phyloP scores from a whole-genome alignment of 2,113 vertebrate genomes.

The Pleuronectes platessa region DNA sequence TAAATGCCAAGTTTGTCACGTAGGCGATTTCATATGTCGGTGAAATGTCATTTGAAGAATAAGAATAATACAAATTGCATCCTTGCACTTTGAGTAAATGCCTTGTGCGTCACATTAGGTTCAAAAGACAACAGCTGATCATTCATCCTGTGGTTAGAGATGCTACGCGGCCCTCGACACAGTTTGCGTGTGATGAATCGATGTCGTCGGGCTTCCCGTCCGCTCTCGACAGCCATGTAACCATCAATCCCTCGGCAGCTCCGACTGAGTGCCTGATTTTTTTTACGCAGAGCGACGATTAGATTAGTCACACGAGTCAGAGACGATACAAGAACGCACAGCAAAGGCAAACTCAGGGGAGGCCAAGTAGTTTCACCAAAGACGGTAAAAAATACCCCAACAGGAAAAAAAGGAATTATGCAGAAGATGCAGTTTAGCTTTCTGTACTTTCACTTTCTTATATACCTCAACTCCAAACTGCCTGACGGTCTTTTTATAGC shows the following conservation, averaged over 20 bases:
- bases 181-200: conserved; percentile 11
- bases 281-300: background rate
- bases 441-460: conserved; percentile 39
- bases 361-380: conserved; percentile 15
- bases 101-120: background rate
- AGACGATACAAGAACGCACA: conserved; percentile 11
- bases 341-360: conserved; percentile 20
- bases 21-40: background rate
- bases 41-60: background rate
- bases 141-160: background rate
- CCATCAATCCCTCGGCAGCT: conserved; percentile 8
- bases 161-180: background rate
- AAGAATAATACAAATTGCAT: background rate
- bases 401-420: conserved; percentile 32
- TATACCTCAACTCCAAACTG: conserved; percentile 33
- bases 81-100: background rate
- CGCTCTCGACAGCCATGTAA: background rate
- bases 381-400: conserved; percentile 23
- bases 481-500: conserved; percentile 41
- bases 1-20: background rate
- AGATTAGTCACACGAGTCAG: conserved; percentile 25
- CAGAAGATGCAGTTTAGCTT: conserved; percentile 51
- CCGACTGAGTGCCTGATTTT: background rate
- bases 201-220: background rate
- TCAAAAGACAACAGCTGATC: background rate